phyloP scores from a whole-genome alignment of 2,888 invertebrate genomes.

The Dicyrtomina minuta region DNA sequence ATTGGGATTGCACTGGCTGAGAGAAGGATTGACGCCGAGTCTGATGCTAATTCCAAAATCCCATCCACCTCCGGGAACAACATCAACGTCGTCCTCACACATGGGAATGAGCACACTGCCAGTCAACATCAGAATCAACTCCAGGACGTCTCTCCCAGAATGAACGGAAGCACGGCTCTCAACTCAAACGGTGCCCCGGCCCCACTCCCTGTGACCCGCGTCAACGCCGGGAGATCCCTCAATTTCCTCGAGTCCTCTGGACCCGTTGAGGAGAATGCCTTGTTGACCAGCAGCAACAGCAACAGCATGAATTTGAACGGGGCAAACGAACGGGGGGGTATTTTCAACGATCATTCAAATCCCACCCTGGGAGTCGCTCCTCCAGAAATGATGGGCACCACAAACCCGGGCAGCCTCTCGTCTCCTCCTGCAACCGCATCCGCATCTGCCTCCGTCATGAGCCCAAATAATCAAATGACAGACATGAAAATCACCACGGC shows the following conservation, averaged over 20 bases:
- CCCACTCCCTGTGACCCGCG: background rate
- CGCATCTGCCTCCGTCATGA: background rate
- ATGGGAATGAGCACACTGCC: no score
- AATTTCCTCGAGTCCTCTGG: constrained; percentile 3
- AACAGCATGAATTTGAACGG: background rate
- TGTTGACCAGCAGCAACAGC: background rate
- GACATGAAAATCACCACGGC: background rate
- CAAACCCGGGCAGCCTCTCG: background rate
- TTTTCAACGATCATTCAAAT: background rate
- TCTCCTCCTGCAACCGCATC: background rate
- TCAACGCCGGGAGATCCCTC: constrained; percentile 7
- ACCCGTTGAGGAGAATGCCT: constrained; percentile 1
- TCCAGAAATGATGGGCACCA: background rate
- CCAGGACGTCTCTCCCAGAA: background rate
- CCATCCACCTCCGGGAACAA: no score
- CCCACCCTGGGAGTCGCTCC: background rate
- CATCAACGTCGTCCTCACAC: no score
- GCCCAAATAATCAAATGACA: background rate
- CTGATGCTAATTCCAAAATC: no score
- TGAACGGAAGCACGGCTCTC: background rate
- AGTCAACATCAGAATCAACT: no score
- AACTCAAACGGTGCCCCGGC: background rate
- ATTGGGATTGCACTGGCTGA: background rate
- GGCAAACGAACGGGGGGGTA: background rate
- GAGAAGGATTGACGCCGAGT: constrained; percentile 9